Base-by-base conservation (phyloP, 2,797 vertebrate genomes). In the Pipistrellus pygmaeus region DNA sequence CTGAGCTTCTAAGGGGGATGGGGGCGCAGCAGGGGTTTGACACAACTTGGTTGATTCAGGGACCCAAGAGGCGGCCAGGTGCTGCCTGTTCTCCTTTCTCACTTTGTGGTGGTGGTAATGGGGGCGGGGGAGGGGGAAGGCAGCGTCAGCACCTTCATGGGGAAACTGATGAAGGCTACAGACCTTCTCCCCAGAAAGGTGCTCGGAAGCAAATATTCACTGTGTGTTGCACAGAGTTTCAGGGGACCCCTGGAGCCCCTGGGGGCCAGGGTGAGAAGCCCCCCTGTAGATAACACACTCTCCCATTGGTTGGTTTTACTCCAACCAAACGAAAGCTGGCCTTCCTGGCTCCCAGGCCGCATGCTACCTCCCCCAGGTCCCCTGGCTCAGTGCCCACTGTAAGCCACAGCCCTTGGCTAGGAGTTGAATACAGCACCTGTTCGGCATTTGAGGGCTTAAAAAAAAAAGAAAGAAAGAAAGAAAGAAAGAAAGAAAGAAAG, bases 341-440 rank as follows among this genome's bases (percentile, higher is more conserved):
- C 20, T n/a, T 53, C 30, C 69, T n/a, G 73, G 62, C 78, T 41
- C 57, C 38, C 25, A 18, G 11, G 18, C 73, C 51, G 53, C 44
- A 13, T 17, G 5, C 5, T 21, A 7, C 6, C 85, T 30, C 14
- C 46, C 48, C 27, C 25, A 23, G 18, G 68, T 32, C 68, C 73
- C 46, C 30, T 85, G 87, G 66, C 76, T 55, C 38, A 1, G 18
- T 2, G 84, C 88, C 86, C 55, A 60, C 35, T 35, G 41, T 20
- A 66, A 72, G 81, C 55, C 30, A 9, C 14, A 55, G 46, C 18
- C 84, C 76, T 83, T 84, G 75, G 80, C 14, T 32, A 38, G 83
- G 55, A 73, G 46, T 25, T 93, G 90, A 95, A 73, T 25, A 35
- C 15, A 88, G 75, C 88, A 96, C 77, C 87, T 95, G 81, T 77